phyloP scores from a whole-genome alignment of 2,113 vertebrate species.

The Microcebus jonahi region DNA sequence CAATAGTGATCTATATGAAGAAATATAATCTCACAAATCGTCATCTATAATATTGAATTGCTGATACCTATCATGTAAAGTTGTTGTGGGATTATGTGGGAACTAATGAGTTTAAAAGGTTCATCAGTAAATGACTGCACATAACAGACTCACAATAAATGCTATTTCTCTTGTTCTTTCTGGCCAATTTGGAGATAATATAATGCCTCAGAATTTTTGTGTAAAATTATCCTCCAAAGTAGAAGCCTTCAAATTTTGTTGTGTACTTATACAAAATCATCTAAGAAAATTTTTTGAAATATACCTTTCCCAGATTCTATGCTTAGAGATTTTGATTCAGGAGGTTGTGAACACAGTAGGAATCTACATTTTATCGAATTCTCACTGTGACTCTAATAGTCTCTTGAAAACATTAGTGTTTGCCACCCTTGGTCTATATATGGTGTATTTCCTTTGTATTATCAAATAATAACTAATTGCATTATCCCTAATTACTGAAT shows the following conservation, averaged over 20 bases:
- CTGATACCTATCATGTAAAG: neutral
- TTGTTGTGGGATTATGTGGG: neutral
- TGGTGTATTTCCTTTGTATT: neutral
- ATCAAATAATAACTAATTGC: neutral
- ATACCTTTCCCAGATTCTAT: neutral
- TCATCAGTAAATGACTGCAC: neutral
- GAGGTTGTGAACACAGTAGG: neutral
- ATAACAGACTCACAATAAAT: neutral
- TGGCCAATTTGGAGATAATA: neutral
- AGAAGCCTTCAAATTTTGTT: neutral
- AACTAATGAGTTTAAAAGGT: neutral
- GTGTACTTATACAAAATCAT: neutral
- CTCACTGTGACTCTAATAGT: neutral
- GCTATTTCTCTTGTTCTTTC: neutral
- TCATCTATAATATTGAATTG: neutral
- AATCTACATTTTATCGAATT: neutral
- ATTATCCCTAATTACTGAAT: neutral
- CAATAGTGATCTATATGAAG: neutral
- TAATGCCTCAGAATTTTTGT: neutral
- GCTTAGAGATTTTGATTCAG: neutral
- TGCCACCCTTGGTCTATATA: neutral
- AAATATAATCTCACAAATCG: too few relatives aligned
- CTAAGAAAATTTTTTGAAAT: neutral
- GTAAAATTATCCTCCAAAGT: neutral
- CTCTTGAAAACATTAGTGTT: neutral